Conservation (phyloP, 64 coral and sea anemone genomes). For the Stichodactyla helianthus region DNA sequence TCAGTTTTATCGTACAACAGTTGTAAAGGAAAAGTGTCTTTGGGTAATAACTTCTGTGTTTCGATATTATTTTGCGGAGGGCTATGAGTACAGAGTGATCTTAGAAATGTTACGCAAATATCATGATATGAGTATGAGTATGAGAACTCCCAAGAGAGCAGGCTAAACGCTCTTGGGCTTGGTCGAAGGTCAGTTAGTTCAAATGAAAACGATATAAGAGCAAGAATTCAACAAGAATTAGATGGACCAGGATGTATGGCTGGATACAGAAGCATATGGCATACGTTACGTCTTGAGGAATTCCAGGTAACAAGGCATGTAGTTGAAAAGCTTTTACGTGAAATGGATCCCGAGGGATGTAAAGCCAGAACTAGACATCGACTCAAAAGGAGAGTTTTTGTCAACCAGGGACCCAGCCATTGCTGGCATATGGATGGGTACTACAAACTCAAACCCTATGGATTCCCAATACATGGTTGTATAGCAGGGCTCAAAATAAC, state of each 20-base stretch:
- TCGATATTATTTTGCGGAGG: not conserved
- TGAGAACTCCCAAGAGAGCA: not conserved
- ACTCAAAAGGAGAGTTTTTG: not conserved
- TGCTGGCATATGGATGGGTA: constrained; percentile 27
- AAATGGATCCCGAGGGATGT: constrained; percentile 39
- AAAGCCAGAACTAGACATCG: not conserved
- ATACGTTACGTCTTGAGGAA: constrained; percentile 15
- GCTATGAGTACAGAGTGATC: not conserved
- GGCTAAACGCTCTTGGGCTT: not conserved
- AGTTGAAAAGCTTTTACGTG: constrained; percentile 10
- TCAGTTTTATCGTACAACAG: not conserved
- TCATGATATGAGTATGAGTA: not conserved
- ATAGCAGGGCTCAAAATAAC: too few relatives aligned
- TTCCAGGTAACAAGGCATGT: constrained; percentile 27
- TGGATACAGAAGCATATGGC: constrained; percentile 26
- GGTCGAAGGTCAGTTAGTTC: not conserved
- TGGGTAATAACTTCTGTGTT: not conserved
- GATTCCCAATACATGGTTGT: constrained; percentile 34
- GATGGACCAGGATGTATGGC: constrained; percentile 11
- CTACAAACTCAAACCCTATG: constrained; percentile 25
- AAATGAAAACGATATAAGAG: not conserved
- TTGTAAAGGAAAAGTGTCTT: not conserved
- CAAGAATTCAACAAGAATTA: constrained; percentile 20
- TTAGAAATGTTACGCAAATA: not conserved
- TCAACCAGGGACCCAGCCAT: constrained; percentile 6